phyloP scores from a whole-genome alignment of 2,888 invertebrate genomes.

The Neria commutata region DNA sequence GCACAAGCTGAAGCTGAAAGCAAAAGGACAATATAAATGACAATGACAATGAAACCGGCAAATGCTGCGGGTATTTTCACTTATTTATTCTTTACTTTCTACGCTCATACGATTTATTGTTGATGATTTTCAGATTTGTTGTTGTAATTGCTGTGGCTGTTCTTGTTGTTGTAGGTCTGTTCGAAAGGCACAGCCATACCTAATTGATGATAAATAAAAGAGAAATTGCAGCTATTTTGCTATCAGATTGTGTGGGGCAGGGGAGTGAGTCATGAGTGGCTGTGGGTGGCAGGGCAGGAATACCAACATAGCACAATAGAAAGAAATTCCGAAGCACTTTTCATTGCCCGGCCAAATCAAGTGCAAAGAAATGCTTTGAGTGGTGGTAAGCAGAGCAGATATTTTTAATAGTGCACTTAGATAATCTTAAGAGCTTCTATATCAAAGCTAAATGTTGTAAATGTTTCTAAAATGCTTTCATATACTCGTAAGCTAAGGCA shows the following conservation, averaged over 20 bases:
- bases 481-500: no score
- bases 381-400: no score
- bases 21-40: constrained; percentile 47
- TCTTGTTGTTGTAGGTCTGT: not conserved
- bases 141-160: not conserved
- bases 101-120: constrained; percentile 18
- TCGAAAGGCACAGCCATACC: constrained; percentile 40
- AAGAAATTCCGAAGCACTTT: no score
- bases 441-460: no score
- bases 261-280: no score
- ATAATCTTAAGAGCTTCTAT: no score
- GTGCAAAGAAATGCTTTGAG: no score
- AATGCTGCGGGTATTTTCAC: constrained; percentile 54
- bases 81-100: constrained; percentile 26
- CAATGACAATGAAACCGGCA: constrained; percentile 47
- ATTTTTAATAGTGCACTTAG: no score
- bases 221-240: constrained; percentile 31
- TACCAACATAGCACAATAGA: no score
- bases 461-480: no score
- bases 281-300: no score
- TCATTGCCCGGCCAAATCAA: no score
- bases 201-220: constrained; percentile 51
- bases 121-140: not conserved
- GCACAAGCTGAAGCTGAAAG: constrained; percentile 4
- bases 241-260: constrained; percentile 12